phyloP scores from a whole-genome alignment of 2,797 vertebrate species.

The Rhinogobio ventralis region DNA sequence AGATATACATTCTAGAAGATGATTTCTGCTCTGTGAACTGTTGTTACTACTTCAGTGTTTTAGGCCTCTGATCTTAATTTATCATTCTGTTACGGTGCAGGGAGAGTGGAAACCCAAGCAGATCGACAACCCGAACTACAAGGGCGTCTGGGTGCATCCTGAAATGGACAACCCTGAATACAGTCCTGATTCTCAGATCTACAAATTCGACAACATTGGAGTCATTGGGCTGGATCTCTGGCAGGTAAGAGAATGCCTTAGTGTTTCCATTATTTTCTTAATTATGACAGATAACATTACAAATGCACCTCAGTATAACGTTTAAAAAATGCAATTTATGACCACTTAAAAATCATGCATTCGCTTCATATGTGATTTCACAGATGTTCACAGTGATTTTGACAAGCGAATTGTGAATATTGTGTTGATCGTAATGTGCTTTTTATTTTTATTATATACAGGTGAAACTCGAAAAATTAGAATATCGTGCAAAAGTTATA shows the following conservation, averaged over 20 bases:
- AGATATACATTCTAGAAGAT: neutral
- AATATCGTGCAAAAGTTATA: no score
- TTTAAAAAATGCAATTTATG: neutral
- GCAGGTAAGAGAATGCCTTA: constrained; percentile 73
- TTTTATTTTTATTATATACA: no score
- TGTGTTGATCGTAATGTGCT: neutral
- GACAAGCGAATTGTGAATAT: neutral
- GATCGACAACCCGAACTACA: constrained; percentile 83
- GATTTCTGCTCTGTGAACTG: neutral
- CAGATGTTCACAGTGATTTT: neutral
- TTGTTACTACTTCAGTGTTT: neutral
- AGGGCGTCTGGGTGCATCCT: constrained; percentile 83
- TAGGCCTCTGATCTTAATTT: neutral
- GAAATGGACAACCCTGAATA: constrained; percentile 87
- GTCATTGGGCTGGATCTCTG: constrained; percentile 83
- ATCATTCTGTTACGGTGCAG: constrained; percentile 63
- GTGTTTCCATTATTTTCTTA: neutral
- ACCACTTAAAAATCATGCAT: neutral
- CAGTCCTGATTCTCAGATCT: constrained; percentile 77
- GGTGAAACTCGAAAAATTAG: no score
- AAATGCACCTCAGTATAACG: neutral
- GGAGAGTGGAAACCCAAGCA: constrained; percentile 83
- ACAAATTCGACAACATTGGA: constrained; percentile 77
- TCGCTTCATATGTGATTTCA: neutral
- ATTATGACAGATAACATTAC: neutral